These are phyloP conservation scores for Melinopterus prodromus DNA, from an alignment of 2,888 invertebrate species.

Conservation along the genomic window DNA sequence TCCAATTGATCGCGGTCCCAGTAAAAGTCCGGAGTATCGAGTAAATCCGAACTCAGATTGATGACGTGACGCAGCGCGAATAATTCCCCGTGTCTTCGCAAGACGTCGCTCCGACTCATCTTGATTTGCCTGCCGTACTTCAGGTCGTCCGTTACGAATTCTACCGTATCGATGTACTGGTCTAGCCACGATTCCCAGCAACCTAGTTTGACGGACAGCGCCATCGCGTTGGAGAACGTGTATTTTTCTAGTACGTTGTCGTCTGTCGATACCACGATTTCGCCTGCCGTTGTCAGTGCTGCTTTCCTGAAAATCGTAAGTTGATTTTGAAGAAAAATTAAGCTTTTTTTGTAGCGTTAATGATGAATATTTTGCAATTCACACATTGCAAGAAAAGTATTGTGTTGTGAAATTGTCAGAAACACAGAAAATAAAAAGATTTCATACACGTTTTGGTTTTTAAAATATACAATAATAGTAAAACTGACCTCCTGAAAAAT, in stretches of 20 bases:
- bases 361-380: too few relatives aligned
- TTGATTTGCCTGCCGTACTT: conserved; percentile 76
- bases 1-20: conserved; percentile 96
- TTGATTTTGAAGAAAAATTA: neutral
- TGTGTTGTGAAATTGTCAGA: too few relatives aligned
- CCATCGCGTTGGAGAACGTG: conserved; percentile 94
- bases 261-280: conserved; percentile 59
- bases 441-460: too few relatives aligned
- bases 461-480: too few relatives aligned
- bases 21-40: conserved; percentile 97
- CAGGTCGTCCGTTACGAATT: conserved; percentile 80
- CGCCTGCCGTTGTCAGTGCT: conserved; percentile 50
- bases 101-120: conserved; percentile 74
- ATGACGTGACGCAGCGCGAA: conserved; percentile 89
- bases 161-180: conserved; percentile 83
- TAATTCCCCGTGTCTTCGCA: conserved; percentile 85
- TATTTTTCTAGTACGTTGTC: conserved; percentile 77
- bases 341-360: too few relatives aligned
- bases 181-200: conserved; percentile 93
- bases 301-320: conserved; percentile 45
- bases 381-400: too few relatives aligned
- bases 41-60: conserved; percentile 91
- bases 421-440: too few relatives aligned
- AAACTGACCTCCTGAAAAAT: too few relatives aligned
- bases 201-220: conserved; percentile 91